Evolutionary conservation across 1,140 invertebrate species (phyloP), one percentile per base, ranked within the genome.

Genomic region (Diorhabda elongata): DNA sequence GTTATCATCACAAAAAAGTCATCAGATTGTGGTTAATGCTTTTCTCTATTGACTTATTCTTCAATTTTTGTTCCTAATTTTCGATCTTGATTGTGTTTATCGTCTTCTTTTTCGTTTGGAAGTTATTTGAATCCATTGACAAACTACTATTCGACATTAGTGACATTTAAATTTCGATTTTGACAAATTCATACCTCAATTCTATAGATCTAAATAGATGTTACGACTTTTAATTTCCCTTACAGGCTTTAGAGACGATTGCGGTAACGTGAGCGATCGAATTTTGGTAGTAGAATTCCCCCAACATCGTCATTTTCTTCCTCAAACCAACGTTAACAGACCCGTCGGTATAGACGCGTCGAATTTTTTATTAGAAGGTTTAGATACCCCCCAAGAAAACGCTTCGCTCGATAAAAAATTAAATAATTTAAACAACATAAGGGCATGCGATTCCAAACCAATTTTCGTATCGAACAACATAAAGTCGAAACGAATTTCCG

Each of bases 241-340:
- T 96, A n/a, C 47, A 52, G 47, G 95, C 5, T 74, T 96, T 76
- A 69, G 80, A 60, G 80, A 81, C 72, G 80, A 97, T 71, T 91
- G 89, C 77, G 87, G 89, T 56, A 91, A 91, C 76, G 88, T 93
- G 67, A 91, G 90, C 2, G 92, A 95, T 82, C 83, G 90, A 62
- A 94, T 95, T 72, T 84, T 92, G 59, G 87, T 94, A 0, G 90
- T 92, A 0, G 92, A 95, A 78, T 91, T 92, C 77, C 88, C 90
- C 57, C 81, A 82, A 5, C 73, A 75, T 66, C 65, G 73, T n/a
- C 73, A 72, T 26, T 63, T 74, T 44, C 76, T 75, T 42, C 57
- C 68, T 72, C 64, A 52, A 69, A 74, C 56, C 78, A 82, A 66
- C 77, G 72, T 64, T 42, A 76, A 77, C 42, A 60, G 78, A 41